phyloP scores from a whole-genome alignment of 2,113 vertebrate species.

The Prietella phreatophila region DNA sequence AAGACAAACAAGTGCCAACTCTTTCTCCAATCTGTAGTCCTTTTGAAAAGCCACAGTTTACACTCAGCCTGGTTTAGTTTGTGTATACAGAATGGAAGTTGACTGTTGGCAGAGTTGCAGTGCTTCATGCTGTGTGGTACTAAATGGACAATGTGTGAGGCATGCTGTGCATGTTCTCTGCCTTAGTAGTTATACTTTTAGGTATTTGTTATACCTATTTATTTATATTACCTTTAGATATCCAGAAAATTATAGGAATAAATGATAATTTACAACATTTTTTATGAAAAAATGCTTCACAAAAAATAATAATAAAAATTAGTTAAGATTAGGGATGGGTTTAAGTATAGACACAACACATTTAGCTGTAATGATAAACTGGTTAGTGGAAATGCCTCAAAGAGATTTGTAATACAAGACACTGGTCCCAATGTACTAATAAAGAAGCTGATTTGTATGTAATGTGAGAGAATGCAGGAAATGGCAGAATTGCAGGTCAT shows the following conservation, averaged over 20 bases:
- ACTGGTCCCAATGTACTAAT: neutral
- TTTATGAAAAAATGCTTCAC: neutral
- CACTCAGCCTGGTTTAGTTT: constrained; percentile 31
- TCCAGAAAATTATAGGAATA: neutral
- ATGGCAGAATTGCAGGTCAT: neutral
- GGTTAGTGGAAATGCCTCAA: neutral
- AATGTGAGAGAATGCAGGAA: neutral
- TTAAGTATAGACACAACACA: neutral
- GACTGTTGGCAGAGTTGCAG: constrained; percentile 17
- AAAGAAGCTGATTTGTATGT: neutral
- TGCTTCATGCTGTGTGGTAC: neutral
- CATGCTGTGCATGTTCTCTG: neutral
- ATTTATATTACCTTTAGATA: neutral
- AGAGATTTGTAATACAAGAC: neutral
- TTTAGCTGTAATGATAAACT: neutral
- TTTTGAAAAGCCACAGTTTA: constrained; percentile 41
- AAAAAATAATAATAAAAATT: too few species aligned
- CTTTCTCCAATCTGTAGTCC: constrained; percentile 5
- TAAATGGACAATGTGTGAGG: neutral
- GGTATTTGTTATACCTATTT: neutral
- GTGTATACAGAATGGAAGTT: constrained; percentile 29
- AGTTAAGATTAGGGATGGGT: neutral
- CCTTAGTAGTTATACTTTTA: neutral
- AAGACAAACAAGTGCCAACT: constrained; percentile 23
- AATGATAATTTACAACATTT: neutral